Conservation (phyloP, 2,888 invertebrate species). For the Meiosimyza decipiens region DNA sequence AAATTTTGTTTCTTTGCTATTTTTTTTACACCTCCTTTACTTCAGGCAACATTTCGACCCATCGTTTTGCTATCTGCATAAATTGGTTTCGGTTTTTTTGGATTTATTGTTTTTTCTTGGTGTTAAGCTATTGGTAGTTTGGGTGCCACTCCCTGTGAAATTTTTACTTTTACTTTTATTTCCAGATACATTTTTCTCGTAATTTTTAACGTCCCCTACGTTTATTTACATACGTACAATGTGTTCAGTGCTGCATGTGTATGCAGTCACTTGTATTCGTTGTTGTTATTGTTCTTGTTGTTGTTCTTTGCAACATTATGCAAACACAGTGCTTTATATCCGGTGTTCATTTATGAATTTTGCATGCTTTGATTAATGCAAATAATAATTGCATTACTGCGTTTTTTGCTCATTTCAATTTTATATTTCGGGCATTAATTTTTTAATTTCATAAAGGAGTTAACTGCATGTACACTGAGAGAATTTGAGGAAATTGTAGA, state of each 20-base stretch:
- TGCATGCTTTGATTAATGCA: constrained; percentile 43
- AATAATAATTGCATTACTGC: constrained; percentile 40
- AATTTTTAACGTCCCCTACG: background rate
- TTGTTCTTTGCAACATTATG: constrained; percentile 15
- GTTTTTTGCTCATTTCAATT: constrained; percentile 29
- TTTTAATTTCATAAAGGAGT: too few relatives aligned
- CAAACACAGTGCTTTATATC: constrained; percentile 5
- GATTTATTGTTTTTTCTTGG: background rate
- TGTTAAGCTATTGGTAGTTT: background rate
- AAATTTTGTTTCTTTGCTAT: background rate
- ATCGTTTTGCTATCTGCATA: too few relatives aligned
- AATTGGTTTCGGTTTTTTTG: constrained; percentile 5
- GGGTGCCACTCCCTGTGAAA: background rate
- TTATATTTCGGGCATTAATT: constrained; percentile 17
- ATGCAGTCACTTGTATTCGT: too few relatives aligned
- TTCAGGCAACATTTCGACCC: too few relatives aligned
- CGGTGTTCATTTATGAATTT: constrained; percentile 37
- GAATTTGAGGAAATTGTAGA: too few relatives aligned
- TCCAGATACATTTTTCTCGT: constrained; percentile 8
- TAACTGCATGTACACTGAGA: too few relatives aligned
- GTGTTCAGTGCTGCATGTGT: constrained; percentile 20
- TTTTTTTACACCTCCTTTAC: too few relatives aligned
- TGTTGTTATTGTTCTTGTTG: background rate
- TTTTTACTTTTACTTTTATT: constrained; percentile 18
- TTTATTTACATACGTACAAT: constrained; percentile 22